Evolutionary conservation across 2,888 invertebrate species (phyloP).

Genomic region (Conus canariensis): DNA sequence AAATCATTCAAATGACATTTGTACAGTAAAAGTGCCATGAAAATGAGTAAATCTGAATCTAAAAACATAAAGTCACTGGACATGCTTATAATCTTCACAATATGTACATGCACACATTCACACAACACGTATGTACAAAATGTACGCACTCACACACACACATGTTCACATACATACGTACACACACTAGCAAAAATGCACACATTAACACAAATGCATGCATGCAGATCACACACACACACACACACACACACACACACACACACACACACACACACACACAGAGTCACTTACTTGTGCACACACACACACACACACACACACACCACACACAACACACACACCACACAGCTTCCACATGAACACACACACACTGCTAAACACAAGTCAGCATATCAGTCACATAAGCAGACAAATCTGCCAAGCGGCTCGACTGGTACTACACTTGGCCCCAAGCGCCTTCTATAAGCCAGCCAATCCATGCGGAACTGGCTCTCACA

Average conservation of each 20-base stretch:
- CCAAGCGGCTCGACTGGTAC: not conserved
- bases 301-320: not conserved
- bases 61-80: not conserved
- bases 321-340: not conserved
- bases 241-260: constrained; percentile 9
- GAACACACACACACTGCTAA: not conserved
- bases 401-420: not conserved
- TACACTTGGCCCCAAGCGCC: not conserved
- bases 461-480: not conserved
- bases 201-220: not conserved
- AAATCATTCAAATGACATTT: too few species aligned
- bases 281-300: too few species aligned
- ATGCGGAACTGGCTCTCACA: not conserved
- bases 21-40: too few species aligned
- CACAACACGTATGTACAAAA: not conserved
- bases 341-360: not conserved
- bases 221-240: not conserved
- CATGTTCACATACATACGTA: not conserved
- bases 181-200: not conserved
- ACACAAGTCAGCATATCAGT: not conserved
- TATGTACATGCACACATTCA: too few species aligned
- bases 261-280: not conserved
- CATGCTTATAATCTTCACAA: not conserved
- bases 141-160: not conserved
- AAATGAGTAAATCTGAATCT: too few species aligned